A percentile compares a stretch with the other conserved stretches of the same genome.
Conservation (phyloP, 2,113 vertebrate genomes). For the Vulpes ferrilata region DNA sequence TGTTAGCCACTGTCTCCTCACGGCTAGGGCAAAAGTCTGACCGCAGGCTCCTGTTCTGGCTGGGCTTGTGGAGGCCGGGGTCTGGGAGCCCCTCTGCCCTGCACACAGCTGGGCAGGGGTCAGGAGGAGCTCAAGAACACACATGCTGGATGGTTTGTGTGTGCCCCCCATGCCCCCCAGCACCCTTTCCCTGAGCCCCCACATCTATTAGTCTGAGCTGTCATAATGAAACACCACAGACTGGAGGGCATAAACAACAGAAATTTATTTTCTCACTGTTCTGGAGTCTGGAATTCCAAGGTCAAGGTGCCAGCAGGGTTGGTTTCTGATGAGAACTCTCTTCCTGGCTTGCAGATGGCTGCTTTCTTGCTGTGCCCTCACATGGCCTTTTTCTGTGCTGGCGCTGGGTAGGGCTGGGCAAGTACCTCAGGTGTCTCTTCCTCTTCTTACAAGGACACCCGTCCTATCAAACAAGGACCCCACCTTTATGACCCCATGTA, state of each 20-base stretch:
- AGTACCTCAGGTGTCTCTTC: too few species aligned
- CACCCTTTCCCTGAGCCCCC: not conserved
- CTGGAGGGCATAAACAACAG: not conserved
- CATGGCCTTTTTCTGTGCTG: not conserved
- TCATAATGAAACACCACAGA: not conserved
- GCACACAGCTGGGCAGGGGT: too few species aligned
- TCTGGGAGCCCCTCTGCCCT: not conserved
- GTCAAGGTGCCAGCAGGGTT: not conserved
- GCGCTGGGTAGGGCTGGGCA: not conserved
- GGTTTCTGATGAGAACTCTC: not conserved
- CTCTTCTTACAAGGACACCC: not conserved
- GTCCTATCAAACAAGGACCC: not conserved
- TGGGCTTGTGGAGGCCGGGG: not conserved
- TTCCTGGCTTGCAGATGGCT: not conserved
- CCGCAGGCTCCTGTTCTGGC: not conserved
- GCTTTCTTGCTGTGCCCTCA: not conserved
- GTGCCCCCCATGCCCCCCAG: not conserved
- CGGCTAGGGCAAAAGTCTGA: not conserved
- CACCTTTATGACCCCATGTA: not conserved
- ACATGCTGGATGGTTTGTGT: not conserved
- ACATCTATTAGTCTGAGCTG: not conserved
- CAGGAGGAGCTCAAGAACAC: not conserved
- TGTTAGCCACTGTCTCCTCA: not conserved
- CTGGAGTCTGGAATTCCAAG: not conserved
- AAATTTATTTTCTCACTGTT: not conserved